A percentile compares a stretch with the other conserved stretches of the same genome.
These are phyloP conservation scores for Drosophila biarmipes DNA, from an alignment of 1,140 invertebrate species.

Conservation along the genomic window DNA sequence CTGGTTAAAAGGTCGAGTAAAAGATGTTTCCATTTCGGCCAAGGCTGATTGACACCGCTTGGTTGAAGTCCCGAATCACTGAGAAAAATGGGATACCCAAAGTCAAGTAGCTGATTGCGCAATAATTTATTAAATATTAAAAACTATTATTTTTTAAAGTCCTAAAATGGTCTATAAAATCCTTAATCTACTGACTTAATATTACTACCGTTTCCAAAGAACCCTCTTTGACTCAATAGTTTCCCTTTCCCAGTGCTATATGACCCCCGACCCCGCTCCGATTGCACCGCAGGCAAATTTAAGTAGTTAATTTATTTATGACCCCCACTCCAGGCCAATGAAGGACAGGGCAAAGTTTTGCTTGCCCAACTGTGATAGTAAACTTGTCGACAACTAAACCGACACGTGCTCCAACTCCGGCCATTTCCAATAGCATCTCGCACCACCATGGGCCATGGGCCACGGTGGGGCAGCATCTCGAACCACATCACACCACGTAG, in stretches of 20 bases:
- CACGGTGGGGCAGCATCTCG: slow-evolving; percentile 15
- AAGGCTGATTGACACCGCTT: slow-evolving; percentile 57
- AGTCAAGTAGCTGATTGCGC: no score
- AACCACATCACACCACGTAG: slow-evolving; percentile 50
- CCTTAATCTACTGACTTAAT: no score
- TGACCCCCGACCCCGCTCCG: not conserved
- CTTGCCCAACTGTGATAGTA: slow-evolving; percentile 54
- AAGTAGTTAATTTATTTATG: slow-evolving; percentile 64
- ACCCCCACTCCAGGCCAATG: slow-evolving; percentile 10
- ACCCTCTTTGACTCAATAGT: not conserved
- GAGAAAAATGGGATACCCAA: not conserved
- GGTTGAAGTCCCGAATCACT: slow-evolving; percentile 5
- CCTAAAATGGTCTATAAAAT: no score
- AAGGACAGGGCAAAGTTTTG: slow-evolving; percentile 41
- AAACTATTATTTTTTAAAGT: no score
- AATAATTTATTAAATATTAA: no score
- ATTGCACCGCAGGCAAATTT: slow-evolving; percentile 46
- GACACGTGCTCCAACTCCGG: slow-evolving; percentile 40
- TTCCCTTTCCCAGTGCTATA: not conserved
- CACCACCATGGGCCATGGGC: not conserved
- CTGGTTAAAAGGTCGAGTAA: not conserved
- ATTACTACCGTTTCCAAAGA: no score
- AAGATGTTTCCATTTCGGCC: slow-evolving; percentile 66
- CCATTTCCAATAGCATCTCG: slow-evolving; percentile 35
- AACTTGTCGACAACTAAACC: slow-evolving; percentile 51